These are phyloP conservation scores for Hemaris fuciformis DNA, from an alignment of 2,888 invertebrate species.

Conservation along the genomic window DNA sequence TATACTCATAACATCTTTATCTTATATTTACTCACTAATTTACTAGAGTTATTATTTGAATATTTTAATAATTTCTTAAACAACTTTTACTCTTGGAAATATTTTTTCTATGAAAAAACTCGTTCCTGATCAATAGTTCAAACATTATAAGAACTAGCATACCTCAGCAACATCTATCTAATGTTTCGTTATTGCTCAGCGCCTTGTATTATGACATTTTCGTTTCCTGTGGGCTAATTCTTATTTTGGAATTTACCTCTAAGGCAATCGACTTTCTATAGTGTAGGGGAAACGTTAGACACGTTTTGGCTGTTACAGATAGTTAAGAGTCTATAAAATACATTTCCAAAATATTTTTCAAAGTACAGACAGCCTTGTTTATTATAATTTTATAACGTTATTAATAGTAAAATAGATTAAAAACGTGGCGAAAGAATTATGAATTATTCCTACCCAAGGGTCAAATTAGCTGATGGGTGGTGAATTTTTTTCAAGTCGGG, in stretches of 20 bases:
- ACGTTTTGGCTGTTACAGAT: conserved; percentile 36
- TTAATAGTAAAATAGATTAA: conserved; percentile 31
- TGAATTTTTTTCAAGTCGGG: conserved; percentile 29
- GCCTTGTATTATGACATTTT: conserved; percentile 16
- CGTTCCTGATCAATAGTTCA: conserved; percentile 63
- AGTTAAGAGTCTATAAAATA: conserved; percentile 39
- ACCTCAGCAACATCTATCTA: conserved; percentile 23
- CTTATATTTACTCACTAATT: conserved; percentile 76
- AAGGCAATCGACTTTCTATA: conserved; percentile 22
- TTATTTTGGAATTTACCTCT: conserved; percentile 20
- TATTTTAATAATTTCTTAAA: conserved; percentile 75
- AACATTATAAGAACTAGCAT: conserved; percentile 32
- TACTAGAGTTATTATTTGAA: conserved; percentile 78
- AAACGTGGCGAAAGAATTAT: conserved; percentile 34
- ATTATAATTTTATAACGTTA: conserved; percentile 37
- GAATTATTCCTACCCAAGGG: conserved; percentile 30
- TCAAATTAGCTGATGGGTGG: conserved; percentile 34
- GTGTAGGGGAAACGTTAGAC: conserved; percentile 34
- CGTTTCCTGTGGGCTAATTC: conserved; percentile 26
- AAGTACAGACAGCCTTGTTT: conserved; percentile 46
- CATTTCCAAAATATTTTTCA: conserved; percentile 43
- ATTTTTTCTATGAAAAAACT: conserved; percentile 65
- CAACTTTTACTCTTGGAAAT: conserved; percentile 70
- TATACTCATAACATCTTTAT: conserved; percentile 78
- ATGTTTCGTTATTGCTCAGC: conserved; percentile 38